phyloP scores from a whole-genome alignment of 2,888 invertebrate species.

The Psococerastis gibbosa region DNA sequence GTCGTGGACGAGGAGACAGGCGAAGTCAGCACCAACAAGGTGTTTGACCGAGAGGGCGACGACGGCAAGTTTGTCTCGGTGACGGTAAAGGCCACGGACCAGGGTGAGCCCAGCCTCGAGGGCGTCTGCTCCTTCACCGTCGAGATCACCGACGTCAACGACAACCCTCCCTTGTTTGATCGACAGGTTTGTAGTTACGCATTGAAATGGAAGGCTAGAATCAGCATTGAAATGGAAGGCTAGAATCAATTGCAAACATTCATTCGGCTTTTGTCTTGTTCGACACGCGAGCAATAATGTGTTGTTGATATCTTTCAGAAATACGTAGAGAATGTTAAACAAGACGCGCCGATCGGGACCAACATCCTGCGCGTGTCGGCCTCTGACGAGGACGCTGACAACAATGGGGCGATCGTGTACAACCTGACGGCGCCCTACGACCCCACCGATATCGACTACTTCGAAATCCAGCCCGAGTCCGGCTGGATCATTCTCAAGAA shows the following conservation, averaged over 20 bases:
- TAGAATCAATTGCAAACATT: too few relatives aligned
- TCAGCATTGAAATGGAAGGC: too few relatives aligned
- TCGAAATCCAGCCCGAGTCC: constrained; percentile 89
- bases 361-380: constrained; percentile 89
- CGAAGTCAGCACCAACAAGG: constrained; percentile 82
- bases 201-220: neutral
- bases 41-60: constrained; percentile 89
- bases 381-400: constrained; percentile 92
- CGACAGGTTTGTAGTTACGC: constrained; percentile 57
- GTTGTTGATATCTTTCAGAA: constrained; percentile 62
- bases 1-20: constrained; percentile 91
- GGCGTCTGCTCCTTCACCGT: constrained; percentile 97
- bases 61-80: constrained; percentile 92
- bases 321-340: constrained; percentile 93
- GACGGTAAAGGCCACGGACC: constrained; percentile 94
- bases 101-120: constrained; percentile 93
- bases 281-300: too few relatives aligned
- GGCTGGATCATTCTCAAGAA: constrained; percentile 94
- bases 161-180: constrained; percentile 88
- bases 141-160: constrained; percentile 94
- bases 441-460: constrained; percentile 80
- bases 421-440: constrained; percentile 77
- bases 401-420: constrained; percentile 88
- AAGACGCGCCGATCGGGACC: constrained; percentile 88
- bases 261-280: too few relatives aligned